phyloP scores from a whole-genome alignment of 53 echinoderm and acorn worm genomes.

The Echinarachnius parma region DNA sequence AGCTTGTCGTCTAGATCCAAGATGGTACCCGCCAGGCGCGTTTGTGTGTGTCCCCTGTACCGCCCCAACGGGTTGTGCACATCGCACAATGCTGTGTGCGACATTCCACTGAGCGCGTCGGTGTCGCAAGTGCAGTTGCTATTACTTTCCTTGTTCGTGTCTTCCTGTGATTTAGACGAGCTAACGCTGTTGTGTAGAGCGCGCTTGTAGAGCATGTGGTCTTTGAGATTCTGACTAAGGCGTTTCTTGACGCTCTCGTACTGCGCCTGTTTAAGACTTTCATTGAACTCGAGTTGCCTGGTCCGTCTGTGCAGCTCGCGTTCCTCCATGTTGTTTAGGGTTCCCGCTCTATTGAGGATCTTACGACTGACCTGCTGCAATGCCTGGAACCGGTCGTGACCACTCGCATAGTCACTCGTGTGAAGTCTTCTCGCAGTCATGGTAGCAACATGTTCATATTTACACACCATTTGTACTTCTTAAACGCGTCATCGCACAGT shows the following conservation, averaged over 20 bases:
- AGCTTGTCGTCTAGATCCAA: conserved; percentile 45
- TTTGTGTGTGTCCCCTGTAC: conserved; percentile 43
- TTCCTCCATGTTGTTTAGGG: conserved; percentile 65
- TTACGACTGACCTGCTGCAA: conserved; percentile 54
- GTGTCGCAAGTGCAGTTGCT: background rate
- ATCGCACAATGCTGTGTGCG: background rate
- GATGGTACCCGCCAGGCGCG: conserved; percentile 34
- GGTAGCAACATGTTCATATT: no score
- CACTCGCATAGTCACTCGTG: conserved; percentile 50
- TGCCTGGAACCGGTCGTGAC: conserved; percentile 54
- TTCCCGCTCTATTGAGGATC: conserved; percentile 53
- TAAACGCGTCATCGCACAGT: no score
- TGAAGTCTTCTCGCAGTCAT: conserved; percentile 11
- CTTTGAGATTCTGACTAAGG: conserved; percentile 48
- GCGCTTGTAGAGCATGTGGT: conserved; percentile 56
- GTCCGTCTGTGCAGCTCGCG: conserved; percentile 48
- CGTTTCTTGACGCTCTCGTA: conserved; percentile 52
- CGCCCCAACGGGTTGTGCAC: conserved; percentile 27
- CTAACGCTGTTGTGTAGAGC: conserved; percentile 34
- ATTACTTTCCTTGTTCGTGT: background rate
- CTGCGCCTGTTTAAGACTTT: conserved; percentile 46
- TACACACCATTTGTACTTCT: no score
- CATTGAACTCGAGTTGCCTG: conserved; percentile 50
- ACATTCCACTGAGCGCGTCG: background rate
- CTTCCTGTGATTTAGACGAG: conserved; percentile 1